Evolutionary conservation across 2,797 vertebrate genomes (phyloP), one percentile per base, ranked within the genome.

Genomic region (Orientallactaga sibirica): DNA sequence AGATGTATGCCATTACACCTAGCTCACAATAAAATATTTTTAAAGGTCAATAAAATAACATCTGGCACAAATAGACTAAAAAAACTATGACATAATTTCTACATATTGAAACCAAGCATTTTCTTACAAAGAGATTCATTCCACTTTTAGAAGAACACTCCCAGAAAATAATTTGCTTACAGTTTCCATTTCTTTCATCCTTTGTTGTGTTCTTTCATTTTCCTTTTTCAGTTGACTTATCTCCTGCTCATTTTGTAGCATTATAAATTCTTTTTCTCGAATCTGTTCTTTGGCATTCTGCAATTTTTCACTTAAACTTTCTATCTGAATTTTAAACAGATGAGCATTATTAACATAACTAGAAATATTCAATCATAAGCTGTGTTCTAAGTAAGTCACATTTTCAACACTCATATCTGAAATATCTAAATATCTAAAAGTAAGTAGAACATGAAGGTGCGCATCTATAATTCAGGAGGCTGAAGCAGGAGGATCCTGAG

Each of bases 211-310:
- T 97, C 97, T 97, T 97, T 98, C 96, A 3, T 58, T 91, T 94
- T 98, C 98, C 96, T 98, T 98, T 94, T 98, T 98, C 93, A 98
- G 95, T 71, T 97, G 97, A 97, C 92, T 98, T 96, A 98, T 98
- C 96, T 98, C 97, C 80, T 98, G 98, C 68, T 98, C 97, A 97
- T 96, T 98, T n/a, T 98, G 98, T 29, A 98, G 94, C 48, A 98
- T 90, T 58, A 97, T 91, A 97, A 98, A 98, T 52, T 98, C 98
- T 96, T 98, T 98, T 93, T 98, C 97, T 97, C 96, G 96, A 94
- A 98, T 97, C 22, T 98, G 96, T 87, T 98, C 97, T 97, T 98
- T 98, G 92, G 93, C 94, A 85, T 48, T 94, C 91, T 98, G 98
- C 41, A 98, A 97, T 94, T 98, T 98, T 95, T 97, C 97, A 96